Base-by-base conservation (phyloP, 2,888 invertebrate genomes). In the Tiliacea aurago region DNA sequence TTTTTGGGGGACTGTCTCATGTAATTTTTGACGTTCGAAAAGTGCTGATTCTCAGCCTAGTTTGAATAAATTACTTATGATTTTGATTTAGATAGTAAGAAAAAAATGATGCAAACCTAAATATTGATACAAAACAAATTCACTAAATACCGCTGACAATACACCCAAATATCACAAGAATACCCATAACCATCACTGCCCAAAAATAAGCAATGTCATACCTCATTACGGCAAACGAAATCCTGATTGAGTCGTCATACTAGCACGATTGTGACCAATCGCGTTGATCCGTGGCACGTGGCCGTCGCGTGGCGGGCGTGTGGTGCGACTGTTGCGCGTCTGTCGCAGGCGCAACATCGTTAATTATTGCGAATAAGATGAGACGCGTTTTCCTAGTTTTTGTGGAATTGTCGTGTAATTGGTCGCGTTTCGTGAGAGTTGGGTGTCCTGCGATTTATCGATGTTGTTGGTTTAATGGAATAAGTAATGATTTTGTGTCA, bases 171-270 rank as follows among this genome's bases (percentile, higher is more conserved):
- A 69, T 53, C 23, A 53, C 4, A 80, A 78, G 67, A 59, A 59
- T 64, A 59, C 20, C 33, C 58, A 76, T 74, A 73, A 23, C 23
- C 4, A 47, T 65, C 73, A 78, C 78, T 82, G 66, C 84, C 84
- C 84, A 90, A 89, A 90, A 91, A 70, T 92, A 92, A 92, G 92
- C 93, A 88, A 91, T 93, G 94, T 95, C 94, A 95, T 91, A 92
- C 86, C 92, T 94, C 93, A 93, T 95, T 95, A 94, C 85, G 76
- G 88, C 81, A 89, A 89, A 88, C 92, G 91, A 18, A 92, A 92
- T 91, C 91, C 87, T 88, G 91, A 95, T 94, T 91, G 93, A 94
- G 94, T 90, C 90, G 90, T 93, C 90, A 86, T 78, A 74, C 80
- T n/a, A 74, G 85, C 85, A 81, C 83, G 69, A 71, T 76, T 83